Percentiles rank a stretch among this genome's conserved stretches.
phyloP scores from a whole-genome alignment of 1,140 invertebrate species.

The Lepidurus packardi region DNA sequence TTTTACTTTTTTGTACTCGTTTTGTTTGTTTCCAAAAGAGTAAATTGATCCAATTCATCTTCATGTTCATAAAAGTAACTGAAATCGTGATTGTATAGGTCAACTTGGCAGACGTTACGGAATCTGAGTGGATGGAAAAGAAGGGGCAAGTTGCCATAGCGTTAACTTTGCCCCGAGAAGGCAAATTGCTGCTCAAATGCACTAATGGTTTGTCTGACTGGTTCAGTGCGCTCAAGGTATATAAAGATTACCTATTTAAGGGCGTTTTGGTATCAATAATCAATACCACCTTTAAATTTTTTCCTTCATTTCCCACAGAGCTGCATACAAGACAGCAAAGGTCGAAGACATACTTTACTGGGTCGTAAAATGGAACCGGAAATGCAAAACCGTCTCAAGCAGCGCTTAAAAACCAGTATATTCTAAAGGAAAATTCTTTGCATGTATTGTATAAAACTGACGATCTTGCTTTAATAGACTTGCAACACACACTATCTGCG shows the following conservation, averaged over 20 bases:
- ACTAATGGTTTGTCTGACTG: slow-evolving; percentile 29
- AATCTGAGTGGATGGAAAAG: slow-evolving; percentile 33
- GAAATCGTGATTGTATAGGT: slow-evolving; percentile 24
- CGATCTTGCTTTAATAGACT: neutral
- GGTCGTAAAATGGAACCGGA: slow-evolving; percentile 3
- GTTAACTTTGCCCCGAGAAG: slow-evolving; percentile 31
- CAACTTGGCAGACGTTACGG: slow-evolving; percentile 33
- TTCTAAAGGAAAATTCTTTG: neutral
- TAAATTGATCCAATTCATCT: neutral
- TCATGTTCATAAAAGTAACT: neutral
- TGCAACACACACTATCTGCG: neutral
- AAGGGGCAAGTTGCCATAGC: slow-evolving; percentile 30
- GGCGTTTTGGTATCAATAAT: neutral
- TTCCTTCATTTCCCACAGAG: neutral
- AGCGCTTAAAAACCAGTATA: slow-evolving; percentile 5
- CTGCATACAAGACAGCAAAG: slow-evolving; percentile 30
- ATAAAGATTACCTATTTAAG: neutral
- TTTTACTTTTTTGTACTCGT: neutral
- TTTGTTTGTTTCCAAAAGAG: neutral
- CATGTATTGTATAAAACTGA: no score
- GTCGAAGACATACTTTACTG: slow-evolving; percentile 30
- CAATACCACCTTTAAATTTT: neutral
- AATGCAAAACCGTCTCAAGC: neutral
- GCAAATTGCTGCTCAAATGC: slow-evolving; percentile 30
- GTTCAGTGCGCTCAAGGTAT: slow-evolving; percentile 26